Evolutionary conservation across 2,797 vertebrate genomes (phyloP).

Genomic region (Prunella strophiata): DNA sequence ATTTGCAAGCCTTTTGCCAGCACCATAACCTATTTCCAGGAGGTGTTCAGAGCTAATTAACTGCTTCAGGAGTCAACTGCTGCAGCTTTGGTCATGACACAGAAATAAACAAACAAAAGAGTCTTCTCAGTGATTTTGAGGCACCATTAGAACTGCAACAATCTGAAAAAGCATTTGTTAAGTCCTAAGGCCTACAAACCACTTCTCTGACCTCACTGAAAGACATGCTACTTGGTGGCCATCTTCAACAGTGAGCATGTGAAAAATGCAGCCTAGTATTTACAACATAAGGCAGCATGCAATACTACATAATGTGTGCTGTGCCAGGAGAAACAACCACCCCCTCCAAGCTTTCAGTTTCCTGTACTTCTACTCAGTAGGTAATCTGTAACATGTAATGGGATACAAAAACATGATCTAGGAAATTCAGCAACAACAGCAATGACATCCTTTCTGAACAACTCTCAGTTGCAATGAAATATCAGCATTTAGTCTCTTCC

Average conservation of each 20-base stretch:
- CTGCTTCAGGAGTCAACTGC: neutral
- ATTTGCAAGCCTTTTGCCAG: neutral
- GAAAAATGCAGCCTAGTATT: neutral
- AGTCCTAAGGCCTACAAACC: neutral
- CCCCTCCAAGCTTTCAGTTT: neutral
- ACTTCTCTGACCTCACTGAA: neutral
- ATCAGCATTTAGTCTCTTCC: neutral
- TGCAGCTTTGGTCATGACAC: neutral
- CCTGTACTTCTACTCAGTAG: neutral
- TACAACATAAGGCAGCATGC: neutral
- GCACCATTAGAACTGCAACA: neutral
- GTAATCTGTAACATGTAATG: neutral
- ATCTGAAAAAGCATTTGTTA: neutral
- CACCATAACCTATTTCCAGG: constrained; percentile 28
- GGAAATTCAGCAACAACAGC: neutral
- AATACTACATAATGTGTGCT: neutral
- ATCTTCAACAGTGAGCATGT: neutral
- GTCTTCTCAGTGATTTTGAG: neutral
- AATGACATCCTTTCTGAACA: neutral
- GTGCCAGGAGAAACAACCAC: neutral
- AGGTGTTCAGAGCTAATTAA: constrained; percentile 1
- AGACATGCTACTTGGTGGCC: rapidly evolving
- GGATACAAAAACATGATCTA: neutral
- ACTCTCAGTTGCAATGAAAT: neutral
- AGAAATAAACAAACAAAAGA: neutral